Conservation (phyloP, 53 echinoderm and acorn worm genomes). For the Holothuria scabra region DNA sequence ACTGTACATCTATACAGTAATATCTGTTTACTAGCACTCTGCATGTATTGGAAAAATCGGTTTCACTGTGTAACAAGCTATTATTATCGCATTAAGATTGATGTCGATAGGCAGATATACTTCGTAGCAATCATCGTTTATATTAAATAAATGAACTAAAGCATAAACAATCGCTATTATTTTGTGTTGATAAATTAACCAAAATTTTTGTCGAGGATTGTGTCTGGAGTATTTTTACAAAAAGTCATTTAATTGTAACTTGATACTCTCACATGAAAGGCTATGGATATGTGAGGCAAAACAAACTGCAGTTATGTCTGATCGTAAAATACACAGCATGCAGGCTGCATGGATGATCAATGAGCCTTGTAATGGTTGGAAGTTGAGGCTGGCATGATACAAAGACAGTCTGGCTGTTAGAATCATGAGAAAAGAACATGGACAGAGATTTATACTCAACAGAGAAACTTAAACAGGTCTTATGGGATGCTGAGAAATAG, state of each 20-base stretch:
- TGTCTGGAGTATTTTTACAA: not conserved
- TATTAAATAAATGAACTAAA: too few species aligned
- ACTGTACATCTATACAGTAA: too few species aligned
- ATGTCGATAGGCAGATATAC: too few species aligned
- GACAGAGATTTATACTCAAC: conserved; percentile 14
- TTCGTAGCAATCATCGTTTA: too few species aligned
- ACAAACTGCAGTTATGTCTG: conserved; percentile 21
- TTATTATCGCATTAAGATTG: too few species aligned
- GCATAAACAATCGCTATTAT: too few species aligned
- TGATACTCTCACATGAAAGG: not conserved
- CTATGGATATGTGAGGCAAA: conserved; percentile 2
- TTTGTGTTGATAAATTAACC: too few species aligned
- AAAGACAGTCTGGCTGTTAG: not conserved
- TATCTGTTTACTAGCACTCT: too few species aligned
- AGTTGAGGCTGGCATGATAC: not conserved
- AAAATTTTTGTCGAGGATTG: too few species aligned
- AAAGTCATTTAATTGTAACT: conserved; percentile 33
- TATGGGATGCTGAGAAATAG: conserved; percentile 22
- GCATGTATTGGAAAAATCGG: too few species aligned
- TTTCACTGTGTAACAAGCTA: too few species aligned
- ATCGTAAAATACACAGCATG: conserved; percentile 14
- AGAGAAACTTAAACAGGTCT: conserved; percentile 31
- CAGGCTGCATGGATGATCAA: not conserved
- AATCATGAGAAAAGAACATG: not conserved
- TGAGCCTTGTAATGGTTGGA: not conserved